Base-by-base conservation (phyloP, 2,113 vertebrate species). In the Myiopsitta monachus region DNA sequence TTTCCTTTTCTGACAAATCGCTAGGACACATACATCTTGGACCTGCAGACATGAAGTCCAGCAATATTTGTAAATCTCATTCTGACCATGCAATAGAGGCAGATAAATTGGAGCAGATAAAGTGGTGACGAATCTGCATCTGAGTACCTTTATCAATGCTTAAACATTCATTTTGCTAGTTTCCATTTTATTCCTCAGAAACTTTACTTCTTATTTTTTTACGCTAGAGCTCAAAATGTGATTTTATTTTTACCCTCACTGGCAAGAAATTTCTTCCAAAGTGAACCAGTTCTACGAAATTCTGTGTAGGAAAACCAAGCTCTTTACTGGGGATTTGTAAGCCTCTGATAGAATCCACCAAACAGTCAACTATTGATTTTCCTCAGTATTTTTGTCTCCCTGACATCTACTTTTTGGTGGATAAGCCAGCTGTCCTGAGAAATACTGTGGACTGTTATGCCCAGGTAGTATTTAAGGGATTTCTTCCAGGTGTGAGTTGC, bases 21-120 rank as follows among this genome's bases (percentile, higher is more conserved):
- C 7, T 68, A 59, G 87, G 21, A 46, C 10, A 30, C 1, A 47
- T 22, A 9, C 3, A 11, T 24, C 0, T 1, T 18, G 7, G 15
- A 87, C 76, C 8, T 33, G 5, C 0, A 0, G 8, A 33, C 16
- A 18, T 44, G 31, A 83, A 36, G 12, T 62, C 26, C 18, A 39
- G 24, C 30, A 84, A 54, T 27, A 67, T 47, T 70, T 76, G 3
- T 22, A 84, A 52, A 61, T 72, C 23, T 44, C 63, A 36, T 22
- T 62, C 13, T 70, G 26, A 31, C 14, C 59, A 6, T 16, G 13
- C 18, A 43, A 38, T 54, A 70, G 10, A 22, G 9, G 18, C 64
- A 7, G 8, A 39, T 43, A 61, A 87, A 70, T 2, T 59, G 10
- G 11, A 81, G 8, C 4, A 64, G 13, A 41, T 52, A 67, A 87